Evolutionary conservation across 2,113 vertebrate genomes (phyloP).

Genomic region (Coracopsis vasa): DNA sequence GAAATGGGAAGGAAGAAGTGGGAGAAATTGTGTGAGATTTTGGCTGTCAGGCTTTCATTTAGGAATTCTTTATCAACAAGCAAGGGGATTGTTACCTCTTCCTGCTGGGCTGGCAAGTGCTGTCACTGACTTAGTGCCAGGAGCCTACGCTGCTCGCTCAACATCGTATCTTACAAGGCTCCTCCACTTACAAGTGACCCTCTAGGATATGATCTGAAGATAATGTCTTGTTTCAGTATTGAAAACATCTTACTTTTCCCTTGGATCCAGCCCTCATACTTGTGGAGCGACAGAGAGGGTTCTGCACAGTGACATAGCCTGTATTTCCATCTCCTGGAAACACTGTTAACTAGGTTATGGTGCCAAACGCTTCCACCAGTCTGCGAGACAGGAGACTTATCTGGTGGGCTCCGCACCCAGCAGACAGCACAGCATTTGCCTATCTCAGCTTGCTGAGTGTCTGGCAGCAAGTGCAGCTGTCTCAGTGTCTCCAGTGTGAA

Average conservation of each 20-base stretch:
- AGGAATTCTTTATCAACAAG: neutral
- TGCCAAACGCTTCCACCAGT: neutral
- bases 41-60: neutral
- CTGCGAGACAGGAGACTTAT: neutral
- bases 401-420: neutral
- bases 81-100: neutral
- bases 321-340: neutral
- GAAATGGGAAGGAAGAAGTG: neutral
- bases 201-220: neutral
- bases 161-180: neutral
- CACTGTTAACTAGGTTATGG: neutral
- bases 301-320: neutral
- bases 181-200: neutral
- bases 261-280: neutral
- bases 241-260: neutral
- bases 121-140: neutral
- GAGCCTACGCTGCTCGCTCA: neutral
- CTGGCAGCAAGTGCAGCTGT: slow-evolving; percentile 24
- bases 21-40: neutral
- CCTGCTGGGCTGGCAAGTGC: neutral
- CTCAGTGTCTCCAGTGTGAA: neutral
- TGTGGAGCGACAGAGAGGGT: neutral
- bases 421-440: neutral
- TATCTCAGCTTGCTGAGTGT: neutral
- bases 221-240: neutral